Evolutionary conservation across 1,140 invertebrate genomes (phyloP).

Genomic region (Apis dorsata): DNA sequence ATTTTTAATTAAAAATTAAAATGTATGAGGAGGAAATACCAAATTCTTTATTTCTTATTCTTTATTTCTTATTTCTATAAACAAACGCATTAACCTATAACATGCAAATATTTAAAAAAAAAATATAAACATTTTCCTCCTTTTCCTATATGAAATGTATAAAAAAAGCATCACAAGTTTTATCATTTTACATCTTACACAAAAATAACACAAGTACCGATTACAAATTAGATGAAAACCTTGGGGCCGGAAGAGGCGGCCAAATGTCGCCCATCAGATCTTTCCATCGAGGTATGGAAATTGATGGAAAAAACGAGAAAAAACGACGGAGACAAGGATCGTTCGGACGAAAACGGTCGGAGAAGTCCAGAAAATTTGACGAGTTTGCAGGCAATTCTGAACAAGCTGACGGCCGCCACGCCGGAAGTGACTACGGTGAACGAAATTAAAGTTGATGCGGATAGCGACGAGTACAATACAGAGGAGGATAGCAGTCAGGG

Average conservation of each 20-base stretch:
- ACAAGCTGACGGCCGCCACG: slow-evolving; percentile 41
- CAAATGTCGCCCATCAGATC: slow-evolving; percentile 65
- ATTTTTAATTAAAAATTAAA: neutral
- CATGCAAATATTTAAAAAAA: neutral
- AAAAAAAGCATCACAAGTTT: no score
- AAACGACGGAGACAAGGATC: slow-evolving; percentile 58
- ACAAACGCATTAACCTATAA: neutral
- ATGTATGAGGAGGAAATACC: neutral
- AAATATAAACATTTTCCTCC: neutral
- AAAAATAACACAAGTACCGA: neutral
- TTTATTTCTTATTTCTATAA: neutral
- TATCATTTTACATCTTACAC: no score
- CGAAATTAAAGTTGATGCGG: slow-evolving; percentile 51
- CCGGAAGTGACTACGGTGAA: slow-evolving; percentile 4
- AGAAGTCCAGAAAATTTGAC: slow-evolving; percentile 51
- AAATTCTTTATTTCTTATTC: neutral
- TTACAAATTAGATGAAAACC: slow-evolving; percentile 54
- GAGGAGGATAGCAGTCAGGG: slow-evolving; percentile 41
- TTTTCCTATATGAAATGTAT: neutral
- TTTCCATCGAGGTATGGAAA: slow-evolving; percentile 70
- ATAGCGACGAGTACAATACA: slow-evolving; percentile 46
- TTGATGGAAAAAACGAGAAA: slow-evolving; percentile 65
- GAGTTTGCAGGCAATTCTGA: slow-evolving; percentile 41
- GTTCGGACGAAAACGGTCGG: slow-evolving; percentile 65
- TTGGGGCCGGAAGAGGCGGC: slow-evolving; percentile 64